Conservation (phyloP, 2,797 vertebrate genomes). For the Enteromius viviparus region DNA sequence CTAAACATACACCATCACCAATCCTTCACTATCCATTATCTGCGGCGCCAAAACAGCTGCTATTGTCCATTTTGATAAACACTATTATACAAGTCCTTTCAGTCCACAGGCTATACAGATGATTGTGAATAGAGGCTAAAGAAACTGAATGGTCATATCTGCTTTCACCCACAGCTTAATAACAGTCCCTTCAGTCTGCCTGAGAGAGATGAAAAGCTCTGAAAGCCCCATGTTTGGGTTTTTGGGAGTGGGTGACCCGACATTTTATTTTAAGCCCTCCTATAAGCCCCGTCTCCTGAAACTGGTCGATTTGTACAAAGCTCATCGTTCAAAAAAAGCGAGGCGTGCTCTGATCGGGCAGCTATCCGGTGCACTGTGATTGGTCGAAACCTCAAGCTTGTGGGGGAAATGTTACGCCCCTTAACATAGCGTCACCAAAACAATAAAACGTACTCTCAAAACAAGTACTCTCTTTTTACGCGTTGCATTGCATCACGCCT, state of each 20-base stretch:
- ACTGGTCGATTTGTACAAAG: too few relatives aligned
- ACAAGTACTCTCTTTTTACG: too few relatives aligned
- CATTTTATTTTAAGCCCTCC: too few relatives aligned
- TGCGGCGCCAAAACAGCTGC: not conserved
- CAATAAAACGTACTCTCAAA: too few relatives aligned
- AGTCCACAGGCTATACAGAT: not conserved
- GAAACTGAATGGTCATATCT: slow-evolving; percentile 7
- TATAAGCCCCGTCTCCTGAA: too few relatives aligned
- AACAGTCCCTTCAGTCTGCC: not conserved
- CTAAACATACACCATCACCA: not conserved
- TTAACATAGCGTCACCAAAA: too few relatives aligned
- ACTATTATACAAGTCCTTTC: slow-evolving; percentile 5
- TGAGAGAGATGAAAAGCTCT: not conserved
- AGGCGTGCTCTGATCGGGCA: too few relatives aligned
- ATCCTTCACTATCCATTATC: slow-evolving; percentile 25
- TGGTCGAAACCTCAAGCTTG: too few relatives aligned
- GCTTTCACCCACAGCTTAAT: slow-evolving; percentile 4
- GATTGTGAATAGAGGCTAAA: not conserved
- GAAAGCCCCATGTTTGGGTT: not conserved
- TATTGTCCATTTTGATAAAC: not conserved
- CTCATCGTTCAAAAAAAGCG: too few relatives aligned
- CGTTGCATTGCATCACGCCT: too few relatives aligned
- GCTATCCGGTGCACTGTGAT: too few relatives aligned
- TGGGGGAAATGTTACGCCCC: too few relatives aligned
- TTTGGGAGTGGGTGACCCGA: not conserved